Base-by-base conservation (phyloP, 2,113 vertebrate genomes). In the Tinamus guttatus region DNA sequence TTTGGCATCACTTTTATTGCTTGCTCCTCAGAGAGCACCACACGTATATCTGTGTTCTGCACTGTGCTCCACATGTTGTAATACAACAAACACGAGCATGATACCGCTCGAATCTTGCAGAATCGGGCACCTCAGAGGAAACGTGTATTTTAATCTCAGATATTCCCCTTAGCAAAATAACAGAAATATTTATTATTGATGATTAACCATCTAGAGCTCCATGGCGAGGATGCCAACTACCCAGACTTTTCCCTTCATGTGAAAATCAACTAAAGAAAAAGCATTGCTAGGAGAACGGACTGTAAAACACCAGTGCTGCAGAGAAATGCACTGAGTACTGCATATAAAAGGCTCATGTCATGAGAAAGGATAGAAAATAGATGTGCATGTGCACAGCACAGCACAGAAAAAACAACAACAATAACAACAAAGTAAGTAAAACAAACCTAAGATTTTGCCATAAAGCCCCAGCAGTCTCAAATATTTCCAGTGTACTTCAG, bases 11-110 rank as follows among this genome's bases (percentile, higher is more conserved):
- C 13, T 58, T 60, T n/a, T 40, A 27, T 1, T 6, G 62, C 13
- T 51, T 41, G 32, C 58, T 60, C 11, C 47, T 64, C 52, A 24
- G 52, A 25, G 60, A 68, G 71, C 32, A 54, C 27, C 38, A 49
- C 0, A 0, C 8, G n/a, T n/a, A 40, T 36, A 58, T 22, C 5
- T 16, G 3, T 1, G 0, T 28, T 21, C 71, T 36, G 17, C 11
- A 5, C 7, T 25, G 8, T 5, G 11, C 25, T 36, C 63, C 62
- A 15, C 47, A 60, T 11, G 41, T 2, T 34, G 24, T 7, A 47
- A 28, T 8, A 36, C 59, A 22, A 62, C 27, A 20, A n/a, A 67
- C 2, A 9, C 3, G 24, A 38, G 32, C 11, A 7, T 0, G 65
- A 22, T 9, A 69, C 17, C 40, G 51, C 49, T 19, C 24, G 8